Conservation (phyloP, 2,888 invertebrate genomes). For the Cecidostiba fungosa region DNA sequence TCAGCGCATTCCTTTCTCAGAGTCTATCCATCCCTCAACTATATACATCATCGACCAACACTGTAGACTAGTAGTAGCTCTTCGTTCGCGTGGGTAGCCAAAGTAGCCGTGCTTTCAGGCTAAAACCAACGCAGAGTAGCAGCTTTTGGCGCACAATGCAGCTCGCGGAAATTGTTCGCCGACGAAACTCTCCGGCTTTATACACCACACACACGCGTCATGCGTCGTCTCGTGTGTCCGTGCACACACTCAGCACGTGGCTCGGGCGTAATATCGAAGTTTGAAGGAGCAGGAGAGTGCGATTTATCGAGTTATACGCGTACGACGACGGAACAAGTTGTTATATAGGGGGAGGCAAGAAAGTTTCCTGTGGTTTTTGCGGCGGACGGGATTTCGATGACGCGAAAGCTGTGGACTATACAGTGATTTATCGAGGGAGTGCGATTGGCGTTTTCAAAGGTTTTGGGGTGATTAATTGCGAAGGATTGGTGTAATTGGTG, state of each 20-base stretch:
- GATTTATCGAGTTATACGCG: slow-evolving; percentile 42
- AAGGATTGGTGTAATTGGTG: neutral
- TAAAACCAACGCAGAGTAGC: neutral
- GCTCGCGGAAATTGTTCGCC: neutral
- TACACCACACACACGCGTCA: neutral
- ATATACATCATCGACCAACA: too few species aligned
- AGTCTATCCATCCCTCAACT: too few species aligned
- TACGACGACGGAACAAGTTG: neutral
- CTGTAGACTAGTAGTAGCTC: neutral
- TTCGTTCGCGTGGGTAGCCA: neutral
- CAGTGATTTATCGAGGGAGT: neutral
- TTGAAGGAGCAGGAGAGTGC: slow-evolving; percentile 9
- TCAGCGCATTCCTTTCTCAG: too few species aligned
- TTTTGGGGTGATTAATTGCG: neutral
- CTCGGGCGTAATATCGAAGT: slow-evolving; percentile 35
- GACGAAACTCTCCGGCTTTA: neutral
- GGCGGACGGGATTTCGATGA: neutral
- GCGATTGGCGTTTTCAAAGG: neutral
- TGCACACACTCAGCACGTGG: neutral
- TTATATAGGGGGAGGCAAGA: neutral
- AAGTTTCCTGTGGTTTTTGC: slow-evolving; percentile 22
- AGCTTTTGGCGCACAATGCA: neutral
- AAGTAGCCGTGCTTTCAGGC: neutral
- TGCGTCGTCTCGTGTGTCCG: neutral
- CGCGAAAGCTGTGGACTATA: neutral